Conservation (phyloP, 2,797 vertebrate genomes). For the Ciconia nigra region DNA sequence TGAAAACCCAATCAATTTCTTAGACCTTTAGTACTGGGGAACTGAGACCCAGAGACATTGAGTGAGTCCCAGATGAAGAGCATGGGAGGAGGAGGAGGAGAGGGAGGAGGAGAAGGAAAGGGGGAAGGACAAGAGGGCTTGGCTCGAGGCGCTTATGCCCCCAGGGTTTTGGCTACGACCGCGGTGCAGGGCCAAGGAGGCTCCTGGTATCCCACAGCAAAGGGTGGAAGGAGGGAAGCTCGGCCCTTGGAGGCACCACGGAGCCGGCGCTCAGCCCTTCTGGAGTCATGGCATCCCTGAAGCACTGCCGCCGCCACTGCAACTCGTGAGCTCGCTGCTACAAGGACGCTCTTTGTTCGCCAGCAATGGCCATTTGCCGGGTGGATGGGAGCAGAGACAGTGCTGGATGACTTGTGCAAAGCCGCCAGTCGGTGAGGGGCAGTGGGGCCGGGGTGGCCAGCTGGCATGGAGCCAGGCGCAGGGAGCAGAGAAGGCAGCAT, state of each 20-base stretch:
- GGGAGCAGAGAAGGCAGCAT: fast-evolving
- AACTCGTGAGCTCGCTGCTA: not conserved
- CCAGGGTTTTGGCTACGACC: not conserved
- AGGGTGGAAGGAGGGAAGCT: not conserved
- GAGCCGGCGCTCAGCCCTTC: not conserved
- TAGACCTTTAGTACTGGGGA: not conserved
- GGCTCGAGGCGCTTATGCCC: fast-evolving
- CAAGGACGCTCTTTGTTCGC: not conserved
- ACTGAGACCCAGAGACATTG: not conserved
- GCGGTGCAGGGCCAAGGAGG: fast-evolving
- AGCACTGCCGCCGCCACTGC: fast-evolving
- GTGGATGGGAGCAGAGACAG: fast-evolving
- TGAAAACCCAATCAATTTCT: not conserved
- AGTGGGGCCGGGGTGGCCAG: fast-evolving
- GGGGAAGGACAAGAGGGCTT: not conserved
- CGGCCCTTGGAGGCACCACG: fast-evolving
- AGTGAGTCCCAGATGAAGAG: not conserved
- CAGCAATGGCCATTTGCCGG: fast-evolving
- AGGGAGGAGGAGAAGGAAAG: not conserved
- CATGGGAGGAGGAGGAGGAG: not conserved
- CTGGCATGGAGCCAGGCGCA: fast-evolving
- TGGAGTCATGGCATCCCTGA: fast-evolving
- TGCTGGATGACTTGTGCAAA: fast-evolving
- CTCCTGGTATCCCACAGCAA: fast-evolving
- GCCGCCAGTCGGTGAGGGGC: fast-evolving